These are phyloP conservation scores for Phymanthus crucifer DNA, from an alignment of 92 coral and sea anemone species.

Conservation along the genomic window DNA sequence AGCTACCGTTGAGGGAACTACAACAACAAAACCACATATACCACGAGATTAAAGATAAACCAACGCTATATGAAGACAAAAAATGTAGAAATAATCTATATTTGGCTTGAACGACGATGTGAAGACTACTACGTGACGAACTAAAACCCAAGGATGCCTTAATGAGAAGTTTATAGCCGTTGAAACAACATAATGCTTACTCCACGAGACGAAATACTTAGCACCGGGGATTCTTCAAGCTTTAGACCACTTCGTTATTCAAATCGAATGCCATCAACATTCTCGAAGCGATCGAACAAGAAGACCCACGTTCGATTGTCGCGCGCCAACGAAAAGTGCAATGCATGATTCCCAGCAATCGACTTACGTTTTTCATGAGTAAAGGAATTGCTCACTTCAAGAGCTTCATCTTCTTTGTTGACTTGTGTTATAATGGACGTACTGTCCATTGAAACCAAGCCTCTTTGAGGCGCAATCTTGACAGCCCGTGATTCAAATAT, in stretches of 20 bases:
- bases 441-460: constrained; percentile 89
- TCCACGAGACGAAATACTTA: neutral
- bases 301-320: constrained; percentile 1
- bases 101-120: neutral
- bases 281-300: constrained; percentile 6
- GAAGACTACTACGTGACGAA: neutral
- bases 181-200: neutral
- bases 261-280: constrained; percentile 1
- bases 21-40: constrained; percentile 30
- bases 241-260: neutral
- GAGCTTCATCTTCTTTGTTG: constrained; percentile 87
- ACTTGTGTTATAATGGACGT: constrained; percentile 99
- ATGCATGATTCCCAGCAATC: constrained; percentile 13
- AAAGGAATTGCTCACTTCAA: constrained; percentile 73
- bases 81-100: neutral
- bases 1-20: constrained; percentile 79
- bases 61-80: neutral
- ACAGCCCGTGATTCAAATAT: constrained; percentile 13
- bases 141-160: neutral
- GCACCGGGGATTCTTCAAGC: neutral
- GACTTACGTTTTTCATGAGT: constrained; percentile 79
- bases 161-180: constrained; percentile 8
- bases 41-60: neutral
- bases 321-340: constrained; percentile 30
- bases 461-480: constrained; percentile 48